Evolutionary conservation across 1,140 invertebrate species (phyloP).

Genomic region (Dolichoris vasculosae): DNA sequence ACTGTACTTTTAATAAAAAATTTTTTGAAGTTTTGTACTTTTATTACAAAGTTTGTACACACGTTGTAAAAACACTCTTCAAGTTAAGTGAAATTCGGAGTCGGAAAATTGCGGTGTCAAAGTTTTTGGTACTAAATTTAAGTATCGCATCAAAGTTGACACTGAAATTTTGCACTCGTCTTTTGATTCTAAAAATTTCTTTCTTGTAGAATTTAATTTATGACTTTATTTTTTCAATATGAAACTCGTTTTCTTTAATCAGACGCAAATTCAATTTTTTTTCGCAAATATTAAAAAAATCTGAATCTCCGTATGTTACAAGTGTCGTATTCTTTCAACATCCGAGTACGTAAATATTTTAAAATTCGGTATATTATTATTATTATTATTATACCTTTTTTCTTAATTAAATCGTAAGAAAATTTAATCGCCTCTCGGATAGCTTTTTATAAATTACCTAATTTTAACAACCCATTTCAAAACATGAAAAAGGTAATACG

Average conservation of each 20-base stretch:
- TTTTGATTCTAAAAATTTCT: constrained; percentile 1
- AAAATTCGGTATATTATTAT: background rate
- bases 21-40: background rate
- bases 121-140: constrained; percentile 15
- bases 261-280: background rate
- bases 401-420: too few species aligned
- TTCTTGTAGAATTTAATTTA: background rate
- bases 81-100: constrained; percentile 10
- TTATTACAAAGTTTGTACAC: constrained; percentile 7
- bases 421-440: too few species aligned
- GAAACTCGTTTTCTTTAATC: background rate
- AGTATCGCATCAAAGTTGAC: background rate
- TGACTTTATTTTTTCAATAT: background rate
- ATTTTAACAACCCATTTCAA: too few species aligned
- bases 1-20: constrained; percentile 1
- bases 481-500: too few species aligned
- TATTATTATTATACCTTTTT: too few species aligned
- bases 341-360: background rate
- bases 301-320: background rate
- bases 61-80: background rate
- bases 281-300: background rate
- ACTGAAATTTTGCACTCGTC: background rate
- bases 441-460: too few species aligned
- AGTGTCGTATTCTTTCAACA: background rate
- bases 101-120: constrained; percentile 7